Base-by-base conservation (phyloP, 2,888 invertebrate species). In the Mellilla xanthometata region DNA sequence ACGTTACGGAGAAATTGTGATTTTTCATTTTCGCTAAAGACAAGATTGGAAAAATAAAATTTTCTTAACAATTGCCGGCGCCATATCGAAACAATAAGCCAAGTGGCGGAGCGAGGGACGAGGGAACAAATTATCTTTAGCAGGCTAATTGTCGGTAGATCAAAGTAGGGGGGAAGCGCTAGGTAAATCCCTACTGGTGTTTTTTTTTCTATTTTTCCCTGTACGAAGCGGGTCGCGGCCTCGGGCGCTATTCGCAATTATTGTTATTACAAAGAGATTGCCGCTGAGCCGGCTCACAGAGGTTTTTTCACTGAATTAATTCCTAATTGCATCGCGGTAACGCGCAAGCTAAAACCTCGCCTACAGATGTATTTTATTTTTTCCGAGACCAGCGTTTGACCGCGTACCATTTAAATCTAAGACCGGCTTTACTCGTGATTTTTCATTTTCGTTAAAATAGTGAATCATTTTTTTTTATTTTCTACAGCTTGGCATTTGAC, bases 201-300 rank as follows among this genome's bases (percentile, higher is more conserved):
- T 72, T 66, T 65, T 60, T 60, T 59, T 58, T 62, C 61, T 70
- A 68, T 71, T 69, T 69, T 75, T 76, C 74, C 51, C 36, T 40
- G 32, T 38, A 28, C 23, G 63, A 65, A 68, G 65, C 55, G 67
- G 64, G 69, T 59, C 60, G 56, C 57, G 46, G 76, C 86, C 81
- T 70, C 73, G 70, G 75, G 87, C 82, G 72, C 63, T 76, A 76
- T 80, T 78, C 74, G 78, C 87, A 88, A 88, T 88, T 86, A 85
- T 88, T 88, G 81, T 87, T 88, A 87, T 88, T 87, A 88, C 85
- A 87, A 83, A 84, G 83, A 87, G 82, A 79, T 81, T 78, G 76
- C 73, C 65, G 74, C 72, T 80, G 77, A 86, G 80, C 86, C 80
- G 79, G 82, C 79, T 87, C 79, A 45, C 32, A 67, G 68, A 67